These are phyloP conservation scores for Dendrocopos noguchii DNA, from an alignment of 2,113 vertebrate species.

Conservation along the genomic window DNA sequence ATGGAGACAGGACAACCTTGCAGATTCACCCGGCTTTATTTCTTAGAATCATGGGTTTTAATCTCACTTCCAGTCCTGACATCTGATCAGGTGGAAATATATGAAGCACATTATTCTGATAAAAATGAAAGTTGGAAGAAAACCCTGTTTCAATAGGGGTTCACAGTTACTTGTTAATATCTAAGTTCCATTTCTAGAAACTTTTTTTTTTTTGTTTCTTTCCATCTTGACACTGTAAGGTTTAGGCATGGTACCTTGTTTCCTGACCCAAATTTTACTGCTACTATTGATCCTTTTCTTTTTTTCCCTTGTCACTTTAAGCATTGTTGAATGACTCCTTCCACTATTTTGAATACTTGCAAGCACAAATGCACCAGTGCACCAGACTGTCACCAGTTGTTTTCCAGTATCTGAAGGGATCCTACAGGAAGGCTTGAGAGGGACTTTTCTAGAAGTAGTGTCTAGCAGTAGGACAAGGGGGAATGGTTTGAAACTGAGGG, in stretches of 20 bases:
- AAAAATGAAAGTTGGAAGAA: background rate
- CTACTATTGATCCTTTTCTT: background rate
- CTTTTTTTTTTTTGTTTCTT: rapidly evolving
- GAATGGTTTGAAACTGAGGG: too few species aligned
- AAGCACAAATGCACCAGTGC: background rate
- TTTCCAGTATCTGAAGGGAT: too few species aligned
- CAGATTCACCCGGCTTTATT: background rate
- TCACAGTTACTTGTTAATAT: background rate
- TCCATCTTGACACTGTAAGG: background rate
- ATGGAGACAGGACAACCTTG: background rate
- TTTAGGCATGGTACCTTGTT: background rate
- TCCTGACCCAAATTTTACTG: background rate
- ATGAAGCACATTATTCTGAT: background rate
- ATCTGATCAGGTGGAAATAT: background rate
- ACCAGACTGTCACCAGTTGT: background rate
- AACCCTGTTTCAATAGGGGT: background rate
- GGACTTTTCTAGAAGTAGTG: too few species aligned
- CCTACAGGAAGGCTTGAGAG: too few species aligned
- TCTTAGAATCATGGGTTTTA: background rate
- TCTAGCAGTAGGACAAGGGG: too few species aligned
- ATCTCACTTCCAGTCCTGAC: background rate
- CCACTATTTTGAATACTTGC: background rate
- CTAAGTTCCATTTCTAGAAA: background rate
- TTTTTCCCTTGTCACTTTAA: background rate
- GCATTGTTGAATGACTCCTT: background rate